These are phyloP conservation scores for Pocillopora grandis DNA, from an alignment of 92 coral and sea anemone species.

Conservation along the genomic window DNA sequence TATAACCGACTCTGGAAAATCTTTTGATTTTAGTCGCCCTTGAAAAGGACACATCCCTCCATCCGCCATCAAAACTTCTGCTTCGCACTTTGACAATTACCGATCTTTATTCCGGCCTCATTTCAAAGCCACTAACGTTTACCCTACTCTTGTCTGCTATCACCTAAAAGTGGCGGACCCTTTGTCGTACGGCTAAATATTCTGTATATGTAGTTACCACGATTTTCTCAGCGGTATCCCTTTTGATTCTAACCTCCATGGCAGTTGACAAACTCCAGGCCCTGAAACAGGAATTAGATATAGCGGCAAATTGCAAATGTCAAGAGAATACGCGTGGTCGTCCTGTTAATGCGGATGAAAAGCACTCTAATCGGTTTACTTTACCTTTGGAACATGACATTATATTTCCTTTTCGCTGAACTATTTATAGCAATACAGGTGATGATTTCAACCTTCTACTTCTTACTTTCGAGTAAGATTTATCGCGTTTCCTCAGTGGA, in stretches of 20 bases:
- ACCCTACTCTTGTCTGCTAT: background rate
- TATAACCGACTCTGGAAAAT: background rate
- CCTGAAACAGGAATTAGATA: background rate
- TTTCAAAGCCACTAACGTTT: background rate
- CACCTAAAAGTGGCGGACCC: background rate
- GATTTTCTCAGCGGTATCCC: background rate
- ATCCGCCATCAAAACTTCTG: background rate
- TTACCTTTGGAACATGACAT: slow-evolving; percentile 4
- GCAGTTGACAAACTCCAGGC: background rate
- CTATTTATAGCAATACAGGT: no score
- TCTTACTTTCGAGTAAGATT: no score
- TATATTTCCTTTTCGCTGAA: background rate
- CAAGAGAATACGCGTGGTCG: background rate
- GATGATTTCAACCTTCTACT: no score
- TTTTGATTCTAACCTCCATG: background rate
- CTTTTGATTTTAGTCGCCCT: slow-evolving; percentile 4
- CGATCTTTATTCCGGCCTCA: slow-evolving; percentile 3
- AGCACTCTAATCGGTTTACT: background rate
- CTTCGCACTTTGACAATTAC: slow-evolving; percentile 1
- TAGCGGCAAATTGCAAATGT: background rate
- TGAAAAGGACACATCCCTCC: slow-evolving; percentile 1
- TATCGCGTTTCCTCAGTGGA: no score
- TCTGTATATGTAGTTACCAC: background rate
- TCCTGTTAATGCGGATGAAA: background rate
- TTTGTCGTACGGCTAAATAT: background rate